These are phyloP conservation scores for Crematogaster levior DNA, from an alignment of 2,888 invertebrate species.

Conservation along the genomic window DNA sequence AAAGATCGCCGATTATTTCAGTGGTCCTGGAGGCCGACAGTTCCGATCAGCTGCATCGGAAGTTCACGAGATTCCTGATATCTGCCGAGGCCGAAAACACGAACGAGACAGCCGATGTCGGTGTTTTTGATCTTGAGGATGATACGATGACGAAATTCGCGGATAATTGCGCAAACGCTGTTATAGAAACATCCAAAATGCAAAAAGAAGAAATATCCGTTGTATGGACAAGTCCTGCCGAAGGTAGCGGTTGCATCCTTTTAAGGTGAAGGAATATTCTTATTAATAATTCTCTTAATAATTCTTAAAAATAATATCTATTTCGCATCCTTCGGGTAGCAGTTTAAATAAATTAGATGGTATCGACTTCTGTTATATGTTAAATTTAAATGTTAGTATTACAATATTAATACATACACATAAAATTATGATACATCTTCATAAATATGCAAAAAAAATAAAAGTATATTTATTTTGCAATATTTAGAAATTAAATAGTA, in stretches of 20 bases:
- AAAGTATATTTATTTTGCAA: neutral
- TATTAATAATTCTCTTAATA: no score
- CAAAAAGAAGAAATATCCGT: slow-evolving; percentile 94
- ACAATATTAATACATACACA: neutral
- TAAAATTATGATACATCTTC: neutral
- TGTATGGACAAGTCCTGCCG: slow-evolving; percentile 95
- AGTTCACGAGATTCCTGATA: slow-evolving; percentile 93
- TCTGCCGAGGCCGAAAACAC: slow-evolving; percentile 89
- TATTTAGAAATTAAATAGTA: neutral
- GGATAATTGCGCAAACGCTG: slow-evolving; percentile 94
- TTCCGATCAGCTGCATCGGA: slow-evolving; percentile 87
- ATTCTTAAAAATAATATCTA: neutral
- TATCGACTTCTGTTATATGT: neutral
- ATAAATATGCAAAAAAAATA: neutral
- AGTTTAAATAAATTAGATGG: neutral
- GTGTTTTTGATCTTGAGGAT: slow-evolving; percentile 83
- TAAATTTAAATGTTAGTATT: neutral
- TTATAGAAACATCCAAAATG: slow-evolving; percentile 92
- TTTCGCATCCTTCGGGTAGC: neutral
- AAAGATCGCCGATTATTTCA: slow-evolving; percentile 78
- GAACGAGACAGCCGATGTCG: slow-evolving; percentile 81
- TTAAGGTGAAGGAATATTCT: slow-evolving; percentile 88
- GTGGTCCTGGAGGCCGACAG: slow-evolving; percentile 90
- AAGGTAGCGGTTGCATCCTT: slow-evolving; percentile 94
- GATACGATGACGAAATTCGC: slow-evolving; percentile 90